Conservation (phyloP, 2,113 vertebrate genomes). For the Turnix velox region DNA sequence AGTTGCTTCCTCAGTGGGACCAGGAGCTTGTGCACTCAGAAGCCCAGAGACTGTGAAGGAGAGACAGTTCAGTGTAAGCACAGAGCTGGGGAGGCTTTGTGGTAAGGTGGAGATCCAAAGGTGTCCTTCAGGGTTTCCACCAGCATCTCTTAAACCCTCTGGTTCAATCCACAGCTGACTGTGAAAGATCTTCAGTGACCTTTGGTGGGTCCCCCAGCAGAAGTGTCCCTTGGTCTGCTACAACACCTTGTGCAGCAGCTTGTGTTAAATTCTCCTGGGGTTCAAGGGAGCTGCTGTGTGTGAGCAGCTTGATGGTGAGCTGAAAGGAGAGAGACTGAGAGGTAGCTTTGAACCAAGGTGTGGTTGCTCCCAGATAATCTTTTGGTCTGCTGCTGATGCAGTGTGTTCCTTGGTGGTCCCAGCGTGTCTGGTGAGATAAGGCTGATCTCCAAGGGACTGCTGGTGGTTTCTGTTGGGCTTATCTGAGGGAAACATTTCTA, state of each 20-base stretch:
- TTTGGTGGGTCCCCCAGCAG: fast-evolving
- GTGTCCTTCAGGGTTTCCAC: not conserved
- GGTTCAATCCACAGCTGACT: fast-evolving
- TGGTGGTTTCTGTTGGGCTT: not conserved
- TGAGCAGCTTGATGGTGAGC: not conserved
- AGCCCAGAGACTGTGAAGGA: not conserved
- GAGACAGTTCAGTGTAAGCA: fast-evolving
- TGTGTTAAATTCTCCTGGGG: not conserved
- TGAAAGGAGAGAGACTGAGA: not conserved
- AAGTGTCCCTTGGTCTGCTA: not conserved
- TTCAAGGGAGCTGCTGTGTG: not conserved
- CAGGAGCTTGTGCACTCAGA: not conserved
- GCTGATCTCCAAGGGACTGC: not conserved
- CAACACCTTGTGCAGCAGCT: not conserved
- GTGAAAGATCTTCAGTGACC: not conserved
- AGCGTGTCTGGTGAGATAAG: not conserved
- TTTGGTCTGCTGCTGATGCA: not conserved
- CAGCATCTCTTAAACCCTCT: not conserved
- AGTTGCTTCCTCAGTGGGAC: not conserved
- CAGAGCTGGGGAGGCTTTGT: not conserved
- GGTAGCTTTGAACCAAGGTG: not conserved
- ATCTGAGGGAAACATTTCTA: not conserved
- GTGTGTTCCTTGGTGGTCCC: not conserved
- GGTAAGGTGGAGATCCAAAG: not conserved
- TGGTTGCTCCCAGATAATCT: fast-evolving